Evolutionary conservation across 2,888 invertebrate genomes (phyloP).

Genomic region (Clepsis dumicolana): DNA sequence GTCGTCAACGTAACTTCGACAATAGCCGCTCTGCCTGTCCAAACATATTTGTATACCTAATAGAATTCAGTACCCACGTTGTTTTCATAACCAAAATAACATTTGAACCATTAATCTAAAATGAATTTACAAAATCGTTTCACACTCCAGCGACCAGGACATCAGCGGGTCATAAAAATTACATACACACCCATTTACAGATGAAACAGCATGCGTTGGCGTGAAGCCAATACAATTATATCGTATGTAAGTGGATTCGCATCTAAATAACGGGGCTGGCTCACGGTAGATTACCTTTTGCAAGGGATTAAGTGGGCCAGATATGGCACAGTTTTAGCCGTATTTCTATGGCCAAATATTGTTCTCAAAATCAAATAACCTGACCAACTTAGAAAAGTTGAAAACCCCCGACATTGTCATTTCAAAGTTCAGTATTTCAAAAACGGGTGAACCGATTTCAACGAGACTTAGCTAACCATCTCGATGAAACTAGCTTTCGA

Average conservation of each 20-base stretch:
- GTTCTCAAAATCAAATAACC: not conserved
- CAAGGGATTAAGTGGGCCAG: constrained; percentile 35
- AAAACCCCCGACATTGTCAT: too few species aligned
- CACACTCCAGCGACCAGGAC: constrained; percentile 40
- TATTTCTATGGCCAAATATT: not conserved
- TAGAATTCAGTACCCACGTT: not conserved
- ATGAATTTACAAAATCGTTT: constrained; percentile 41
- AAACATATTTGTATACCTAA: not conserved
- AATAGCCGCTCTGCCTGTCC: not conserved
- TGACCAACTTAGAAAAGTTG: too few species aligned
- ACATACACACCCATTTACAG: constrained; percentile 75
- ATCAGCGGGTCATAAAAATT: constrained; percentile 65
- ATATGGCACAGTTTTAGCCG: constrained; percentile 21
- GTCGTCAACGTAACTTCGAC: not conserved
- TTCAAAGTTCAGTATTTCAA: too few species aligned
- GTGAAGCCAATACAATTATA: constrained; percentile 69
- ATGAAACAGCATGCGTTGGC: constrained; percentile 68
- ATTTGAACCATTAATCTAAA: constrained; percentile 30
- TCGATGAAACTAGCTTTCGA: too few species aligned
- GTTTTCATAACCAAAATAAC: constrained; percentile 21
- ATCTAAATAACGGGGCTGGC: constrained; percentile 40
- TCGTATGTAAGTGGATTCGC: constrained; percentile 55
- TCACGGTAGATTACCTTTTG: constrained; percentile 48
- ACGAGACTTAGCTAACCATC: too few species aligned
- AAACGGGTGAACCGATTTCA: too few species aligned